Evolutionary conservation across 2,797 vertebrate genomes (phyloP).

Genomic region (Anguilla obscura): DNA sequence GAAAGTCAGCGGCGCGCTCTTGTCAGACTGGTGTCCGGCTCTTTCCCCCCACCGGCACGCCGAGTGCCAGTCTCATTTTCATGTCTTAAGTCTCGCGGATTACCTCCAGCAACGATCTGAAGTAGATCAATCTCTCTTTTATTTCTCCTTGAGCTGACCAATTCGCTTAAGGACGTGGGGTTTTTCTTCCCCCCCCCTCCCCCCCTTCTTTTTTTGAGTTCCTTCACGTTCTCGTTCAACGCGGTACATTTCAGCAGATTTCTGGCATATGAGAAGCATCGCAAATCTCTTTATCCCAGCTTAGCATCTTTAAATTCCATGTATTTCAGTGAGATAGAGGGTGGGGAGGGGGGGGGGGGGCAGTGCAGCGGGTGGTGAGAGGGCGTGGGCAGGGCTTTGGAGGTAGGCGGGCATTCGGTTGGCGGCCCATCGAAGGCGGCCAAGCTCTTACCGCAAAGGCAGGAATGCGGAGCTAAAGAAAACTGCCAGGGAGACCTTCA

Average conservation of each 20-base stretch:
- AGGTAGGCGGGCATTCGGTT: constrained; percentile 46
- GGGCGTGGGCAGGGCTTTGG: constrained; percentile 46
- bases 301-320: constrained; percentile 49
- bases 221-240: constrained; percentile 38
- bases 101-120: constrained; percentile 15
- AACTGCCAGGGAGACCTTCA: constrained; percentile 52
- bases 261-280: constrained; percentile 43
- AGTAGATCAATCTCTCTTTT: background rate
- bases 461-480: constrained; percentile 40
- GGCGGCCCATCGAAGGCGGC: constrained; percentile 41
- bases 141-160: constrained; percentile 29
- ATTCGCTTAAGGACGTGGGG: background rate
- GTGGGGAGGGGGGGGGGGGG: constrained; percentile 10
- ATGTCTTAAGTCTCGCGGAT: background rate
- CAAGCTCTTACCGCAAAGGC: constrained; percentile 46
- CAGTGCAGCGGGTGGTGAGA: constrained; percentile 41
- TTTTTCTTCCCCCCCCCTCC: background rate
- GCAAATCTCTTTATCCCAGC: constrained; percentile 47
- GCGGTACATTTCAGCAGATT: constrained; percentile 36
- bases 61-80: constrained; percentile 23
- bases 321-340: constrained; percentile 35
- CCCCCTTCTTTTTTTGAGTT: background rate
- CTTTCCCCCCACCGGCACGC: background rate
- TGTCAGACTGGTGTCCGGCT: background rate
- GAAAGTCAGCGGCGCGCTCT: background rate